phyloP scores from a whole-genome alignment of 2,888 invertebrate species.

The Caenorhabditis doughertyi region DNA sequence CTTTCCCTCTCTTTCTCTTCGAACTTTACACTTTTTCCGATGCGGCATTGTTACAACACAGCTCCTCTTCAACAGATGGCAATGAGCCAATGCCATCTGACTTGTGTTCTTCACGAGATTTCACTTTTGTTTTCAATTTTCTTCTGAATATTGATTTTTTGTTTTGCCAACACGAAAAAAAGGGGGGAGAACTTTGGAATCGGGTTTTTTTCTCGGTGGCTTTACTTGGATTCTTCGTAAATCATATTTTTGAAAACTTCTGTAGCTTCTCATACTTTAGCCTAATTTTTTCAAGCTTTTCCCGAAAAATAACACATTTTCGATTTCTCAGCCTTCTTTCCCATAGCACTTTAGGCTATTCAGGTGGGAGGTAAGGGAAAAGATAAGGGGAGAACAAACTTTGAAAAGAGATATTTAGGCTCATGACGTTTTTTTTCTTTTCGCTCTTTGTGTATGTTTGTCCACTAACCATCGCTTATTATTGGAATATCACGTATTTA shows the following conservation, averaged over 20 bases:
- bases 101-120: neutral
- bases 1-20: neutral
- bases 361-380: neutral
- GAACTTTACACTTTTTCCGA: constrained; percentile 13
- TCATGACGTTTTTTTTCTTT: constrained; percentile 5
- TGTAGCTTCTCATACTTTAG: too few species aligned
- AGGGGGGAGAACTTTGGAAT: too few species aligned
- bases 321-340: neutral
- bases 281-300: too few species aligned
- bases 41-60: constrained; percentile 1
- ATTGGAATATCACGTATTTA: neutral
- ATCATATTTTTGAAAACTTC: too few species aligned
- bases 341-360: neutral
- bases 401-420: neutral
- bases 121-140: neutral
- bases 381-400: constrained; percentile 8
- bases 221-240: neutral
- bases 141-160: neutral
- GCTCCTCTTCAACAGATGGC: neutral
- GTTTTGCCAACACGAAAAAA: too few species aligned
- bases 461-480: constrained; percentile 13
- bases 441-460: neutral
- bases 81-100: constrained; percentile 1
- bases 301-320: neutral
- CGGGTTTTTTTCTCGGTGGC: neutral